These are phyloP conservation scores for Furnarius figulus DNA, from an alignment of 2,113 vertebrate genomes.

Conservation along the genomic window DNA sequence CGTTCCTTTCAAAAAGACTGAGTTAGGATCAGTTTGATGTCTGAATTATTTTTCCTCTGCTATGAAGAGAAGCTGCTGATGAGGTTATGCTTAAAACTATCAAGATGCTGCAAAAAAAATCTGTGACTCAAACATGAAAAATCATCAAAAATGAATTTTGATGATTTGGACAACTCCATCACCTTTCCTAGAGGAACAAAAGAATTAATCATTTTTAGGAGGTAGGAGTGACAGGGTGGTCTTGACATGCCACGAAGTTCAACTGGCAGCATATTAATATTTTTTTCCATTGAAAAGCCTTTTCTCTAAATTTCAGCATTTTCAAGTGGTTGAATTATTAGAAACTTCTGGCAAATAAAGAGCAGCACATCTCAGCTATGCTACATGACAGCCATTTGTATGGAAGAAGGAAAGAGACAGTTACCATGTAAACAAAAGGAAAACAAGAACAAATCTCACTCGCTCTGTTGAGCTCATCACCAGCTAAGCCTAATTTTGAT, in stretches of 20 bases:
- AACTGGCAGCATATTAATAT: neutral
- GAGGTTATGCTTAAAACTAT: neutral
- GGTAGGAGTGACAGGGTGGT: neutral
- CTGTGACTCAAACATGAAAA: neutral
- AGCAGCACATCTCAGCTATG: neutral
- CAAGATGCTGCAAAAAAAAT: neutral
- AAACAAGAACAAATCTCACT: slow-evolving; percentile 44
- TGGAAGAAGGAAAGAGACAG: neutral
- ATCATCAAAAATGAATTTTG: neutral
- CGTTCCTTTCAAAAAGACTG: neutral
- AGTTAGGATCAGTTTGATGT: neutral
- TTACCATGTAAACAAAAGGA: slow-evolving; percentile 63
- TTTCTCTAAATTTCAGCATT: neutral
- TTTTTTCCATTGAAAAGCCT: neutral
- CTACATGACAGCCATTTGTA: neutral
- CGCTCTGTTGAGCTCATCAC: slow-evolving; percentile 17
- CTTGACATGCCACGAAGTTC: neutral
- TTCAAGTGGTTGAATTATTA: neutral
- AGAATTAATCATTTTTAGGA: neutral
- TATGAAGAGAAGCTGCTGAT: neutral
- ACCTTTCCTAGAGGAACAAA: neutral
- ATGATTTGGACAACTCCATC: neutral
- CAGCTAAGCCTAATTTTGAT: slow-evolving; percentile 25
- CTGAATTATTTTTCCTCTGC: neutral
- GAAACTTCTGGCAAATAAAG: slow-evolving; percentile 6